These are phyloP conservation scores for Elachura formosa DNA, from an alignment of 2,113 vertebrate genomes.

Conservation along the genomic window DNA sequence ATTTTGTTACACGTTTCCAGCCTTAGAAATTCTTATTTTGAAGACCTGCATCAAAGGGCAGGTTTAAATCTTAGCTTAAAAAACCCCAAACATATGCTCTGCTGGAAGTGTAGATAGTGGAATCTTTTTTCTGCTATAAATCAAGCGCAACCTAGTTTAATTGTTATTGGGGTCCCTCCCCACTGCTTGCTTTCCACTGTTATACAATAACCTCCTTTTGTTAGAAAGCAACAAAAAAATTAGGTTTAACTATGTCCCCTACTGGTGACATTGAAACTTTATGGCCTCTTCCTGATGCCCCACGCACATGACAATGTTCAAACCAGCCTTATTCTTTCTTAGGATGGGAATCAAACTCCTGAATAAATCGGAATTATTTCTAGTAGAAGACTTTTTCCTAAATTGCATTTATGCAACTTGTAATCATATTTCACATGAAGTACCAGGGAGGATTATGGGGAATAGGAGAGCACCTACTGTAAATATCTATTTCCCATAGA, in stretches of 20 bases:
- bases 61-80: neutral
- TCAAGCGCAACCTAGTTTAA: neutral
- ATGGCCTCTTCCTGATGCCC: neutral
- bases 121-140: neutral
- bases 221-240: neutral
- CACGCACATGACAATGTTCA: neutral
- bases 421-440: slow-evolving; percentile 16
- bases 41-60: neutral
- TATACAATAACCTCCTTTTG: neutral
- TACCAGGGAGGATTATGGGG: neutral
- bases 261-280: neutral
- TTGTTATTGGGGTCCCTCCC: neutral
- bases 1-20: neutral
- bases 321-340: neutral
- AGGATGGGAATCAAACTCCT: neutral
- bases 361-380: neutral
- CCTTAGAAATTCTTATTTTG: neutral
- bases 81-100: neutral
- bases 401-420: neutral
- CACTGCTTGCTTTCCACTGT: neutral
- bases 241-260: neutral
- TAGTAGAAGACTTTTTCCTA: neutral
- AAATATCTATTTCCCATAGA: neutral
- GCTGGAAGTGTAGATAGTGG: neutral
- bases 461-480: neutral